Base-by-base conservation (phyloP, 1,140 invertebrate genomes). In the Aphaenogaster floridana region DNA sequence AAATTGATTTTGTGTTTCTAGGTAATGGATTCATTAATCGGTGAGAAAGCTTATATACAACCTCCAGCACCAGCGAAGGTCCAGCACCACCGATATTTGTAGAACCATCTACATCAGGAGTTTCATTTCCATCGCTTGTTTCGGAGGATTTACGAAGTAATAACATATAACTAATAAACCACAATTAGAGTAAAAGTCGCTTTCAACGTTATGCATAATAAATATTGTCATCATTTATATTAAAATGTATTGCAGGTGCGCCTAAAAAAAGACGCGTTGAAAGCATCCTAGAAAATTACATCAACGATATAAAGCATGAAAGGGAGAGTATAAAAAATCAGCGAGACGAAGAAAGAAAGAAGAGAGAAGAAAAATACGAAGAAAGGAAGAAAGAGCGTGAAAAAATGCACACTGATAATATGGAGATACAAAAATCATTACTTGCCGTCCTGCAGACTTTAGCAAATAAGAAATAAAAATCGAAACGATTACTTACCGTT, bases 231-330 rank as follows among this genome's bases (percentile, higher is more conserved):
- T 9, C 11, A 69, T 48, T 52, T 34, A 50, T 72, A 72, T 72
- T 72, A 72, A 52, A 36, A 48, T 69, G 5, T 39, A 72, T 72
- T 72, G 3, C 2, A 72, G 13, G 36, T 66, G 36, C 64, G 0
- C 45, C 48, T 72, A 72, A 72, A 34, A 52, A 72, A 52, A 72
- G 48, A 52, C 48, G 21, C 9, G 69, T 52, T 17, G 69, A 72
- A 52, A 52, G 2, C 17, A 52, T 71, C 1, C 15, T 72, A 34
- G 45, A 72, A 72, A 52, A 72, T 52, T 72, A 17, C 13, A 72
- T 72, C 2, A 9, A 36, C 2, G 15, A 72, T 36, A 36, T 52
- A 9, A 72, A 15, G 4, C 11, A 21, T 1, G 48, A 72, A 34
- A 52, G 6, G 7, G n/a, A 52, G 3, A 52, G 1, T 66, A n/a